phyloP scores from a whole-genome alignment of 2,797 vertebrate species.

The Poliocrania exsul region DNA sequence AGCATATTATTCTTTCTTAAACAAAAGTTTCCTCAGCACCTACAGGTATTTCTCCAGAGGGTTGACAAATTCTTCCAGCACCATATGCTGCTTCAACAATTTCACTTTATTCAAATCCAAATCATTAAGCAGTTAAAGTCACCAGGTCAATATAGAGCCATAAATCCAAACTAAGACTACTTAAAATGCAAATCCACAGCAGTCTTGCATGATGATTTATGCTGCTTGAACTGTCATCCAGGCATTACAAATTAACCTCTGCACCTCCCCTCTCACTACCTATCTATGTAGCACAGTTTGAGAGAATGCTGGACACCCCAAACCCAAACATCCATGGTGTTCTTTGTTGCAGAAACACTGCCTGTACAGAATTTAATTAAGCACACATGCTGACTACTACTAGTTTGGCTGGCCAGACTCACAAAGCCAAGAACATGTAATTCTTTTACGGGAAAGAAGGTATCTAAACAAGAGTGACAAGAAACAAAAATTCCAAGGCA shows the following conservation, averaged over 20 bases:
- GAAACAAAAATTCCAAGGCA: not conserved
- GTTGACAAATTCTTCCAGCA: not conserved
- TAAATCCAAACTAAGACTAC: not conserved
- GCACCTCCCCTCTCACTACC: not conserved
- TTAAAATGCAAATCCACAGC: not conserved
- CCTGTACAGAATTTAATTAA: not conserved
- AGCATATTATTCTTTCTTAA: not conserved
- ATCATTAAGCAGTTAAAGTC: not conserved
- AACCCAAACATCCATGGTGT: not conserved
- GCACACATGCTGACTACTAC: not conserved
- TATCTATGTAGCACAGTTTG: not conserved
- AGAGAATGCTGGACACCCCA: not conserved
- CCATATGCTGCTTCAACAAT: not conserved
- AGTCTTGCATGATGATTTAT: not conserved
- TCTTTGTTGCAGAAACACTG: not conserved
- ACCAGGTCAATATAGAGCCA: not conserved
- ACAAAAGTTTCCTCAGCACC: conserved; percentile 34
- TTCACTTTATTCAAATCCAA: not conserved
- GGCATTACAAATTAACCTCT: not conserved
- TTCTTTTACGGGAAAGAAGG: not conserved
- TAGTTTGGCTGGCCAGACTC: not conserved
- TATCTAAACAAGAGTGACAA: not conserved
- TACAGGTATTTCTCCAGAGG: conserved; percentile 62
- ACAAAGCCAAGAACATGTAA: not conserved
- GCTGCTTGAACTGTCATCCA: not conserved